A percentile compares a stretch with the other conserved stretches of the same genome.
These are phyloP conservation scores for Anthopleura xanthogrammica DNA, from an alignment of 92 coral and sea anemone genomes.

Conservation along the genomic window DNA sequence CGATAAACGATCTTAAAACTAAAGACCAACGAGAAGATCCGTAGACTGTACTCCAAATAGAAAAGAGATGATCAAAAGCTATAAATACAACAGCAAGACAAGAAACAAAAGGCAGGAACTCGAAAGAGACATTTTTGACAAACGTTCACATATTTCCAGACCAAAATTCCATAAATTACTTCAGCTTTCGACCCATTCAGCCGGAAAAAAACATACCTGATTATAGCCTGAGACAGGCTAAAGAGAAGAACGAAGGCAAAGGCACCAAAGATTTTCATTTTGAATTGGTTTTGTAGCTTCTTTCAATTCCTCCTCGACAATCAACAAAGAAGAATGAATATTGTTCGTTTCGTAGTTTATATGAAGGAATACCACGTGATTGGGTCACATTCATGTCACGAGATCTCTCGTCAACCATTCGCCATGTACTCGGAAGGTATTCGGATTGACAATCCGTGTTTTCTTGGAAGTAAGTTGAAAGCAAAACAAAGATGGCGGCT, in stretches of 20 bases:
- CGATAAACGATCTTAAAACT: background rate
- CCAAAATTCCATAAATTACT: background rate
- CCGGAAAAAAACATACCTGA: slow-evolving; percentile 43
- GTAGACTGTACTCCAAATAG: background rate
- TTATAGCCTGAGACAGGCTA: slow-evolving; percentile 60
- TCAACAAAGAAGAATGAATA: background rate
- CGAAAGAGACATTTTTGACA: background rate
- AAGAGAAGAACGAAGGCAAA: slow-evolving; percentile 30
- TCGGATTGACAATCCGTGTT: background rate
- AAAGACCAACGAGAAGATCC: background rate
- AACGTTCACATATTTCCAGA: background rate
- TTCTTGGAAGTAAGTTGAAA: background rate
- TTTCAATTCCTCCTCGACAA: background rate
- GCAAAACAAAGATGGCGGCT: slow-evolving; percentile 70
- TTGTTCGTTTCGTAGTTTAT: background rate
- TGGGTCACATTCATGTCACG: slow-evolving; percentile 40
- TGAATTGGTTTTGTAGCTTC: slow-evolving; percentile 7
- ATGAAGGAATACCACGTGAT: slow-evolving; percentile 50
- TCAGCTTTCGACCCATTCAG: background rate
- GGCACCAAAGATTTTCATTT: slow-evolving; percentile 35
- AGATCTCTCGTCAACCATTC: slow-evolving; percentile 24
- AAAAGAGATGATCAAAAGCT: background rate
- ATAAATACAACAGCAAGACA: background rate
- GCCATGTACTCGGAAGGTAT: slow-evolving; percentile 6
- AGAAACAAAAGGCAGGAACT: background rate